These are phyloP conservation scores for Pseudachorutes palmiensis DNA, from an alignment of 1,140 invertebrate genomes.

Conservation along the genomic window DNA sequence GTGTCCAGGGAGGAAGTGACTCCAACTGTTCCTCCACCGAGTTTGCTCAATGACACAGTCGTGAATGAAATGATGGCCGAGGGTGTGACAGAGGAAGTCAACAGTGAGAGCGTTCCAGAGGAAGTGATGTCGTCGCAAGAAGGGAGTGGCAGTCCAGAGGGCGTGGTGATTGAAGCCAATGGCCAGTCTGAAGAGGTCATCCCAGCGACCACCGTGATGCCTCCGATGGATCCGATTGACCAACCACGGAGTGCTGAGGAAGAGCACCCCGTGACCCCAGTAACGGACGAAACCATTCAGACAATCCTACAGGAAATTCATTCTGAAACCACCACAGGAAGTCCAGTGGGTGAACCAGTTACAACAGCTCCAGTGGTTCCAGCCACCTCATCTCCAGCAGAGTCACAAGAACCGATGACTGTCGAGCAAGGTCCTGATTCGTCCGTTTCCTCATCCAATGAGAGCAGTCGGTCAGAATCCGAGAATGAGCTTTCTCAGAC, in stretches of 20 bases:
- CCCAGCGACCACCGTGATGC: background rate
- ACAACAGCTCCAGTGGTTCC: no score
- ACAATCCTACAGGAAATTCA: no score
- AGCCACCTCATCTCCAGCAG: no score
- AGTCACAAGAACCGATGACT: no score
- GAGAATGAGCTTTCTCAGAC: no score
- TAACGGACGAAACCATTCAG: no score
- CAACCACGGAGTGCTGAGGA: background rate
- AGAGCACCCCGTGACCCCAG: no score
- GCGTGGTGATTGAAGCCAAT: background rate
- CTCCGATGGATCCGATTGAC: background rate
- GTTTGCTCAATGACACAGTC: slow-evolving; percentile 25
- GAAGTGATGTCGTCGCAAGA: background rate
- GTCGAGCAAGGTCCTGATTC: no score
- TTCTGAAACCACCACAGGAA: no score
- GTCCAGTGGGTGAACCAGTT: no score
- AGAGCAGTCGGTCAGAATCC: no score
- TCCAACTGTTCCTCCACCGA: slow-evolving; percentile 11
- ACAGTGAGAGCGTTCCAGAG: background rate
- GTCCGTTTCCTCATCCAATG: no score
- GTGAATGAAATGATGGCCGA: slow-evolving; percentile 25
- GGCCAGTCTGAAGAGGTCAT: background rate
- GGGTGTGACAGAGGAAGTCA: slow-evolving; percentile 27
- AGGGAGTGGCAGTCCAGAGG: background rate
- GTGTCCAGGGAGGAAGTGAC: background rate